Base-by-base conservation (phyloP, 2,888 invertebrate genomes). In the Agrypnus murinus region DNA sequence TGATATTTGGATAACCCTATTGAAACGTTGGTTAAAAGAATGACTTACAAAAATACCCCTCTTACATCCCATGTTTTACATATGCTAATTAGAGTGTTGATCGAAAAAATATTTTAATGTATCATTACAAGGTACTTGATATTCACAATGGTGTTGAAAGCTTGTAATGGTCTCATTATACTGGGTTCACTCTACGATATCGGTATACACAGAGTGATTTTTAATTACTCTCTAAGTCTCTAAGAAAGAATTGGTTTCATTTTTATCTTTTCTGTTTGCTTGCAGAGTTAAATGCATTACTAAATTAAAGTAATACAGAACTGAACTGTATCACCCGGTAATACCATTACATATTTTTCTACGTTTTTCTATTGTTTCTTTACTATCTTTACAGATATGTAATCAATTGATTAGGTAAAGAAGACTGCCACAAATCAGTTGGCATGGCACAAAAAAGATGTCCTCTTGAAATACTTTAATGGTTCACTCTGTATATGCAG, bases 71-170 rank as follows among this genome's bases (percentile, higher is more conserved):
- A 31, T 60, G 65, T 69, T 67, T 67, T 68, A 65, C 73, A 73
- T 74, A 74, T 74, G 74, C 71, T 71, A 74, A 73, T 73, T 65
- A 55, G 12, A 55, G 59, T 59, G 64, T 66, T 63, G 66, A 73
- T 72, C 46, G 68, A 71, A 75, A 75, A 75, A 73, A 65, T 69
- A 69, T 72, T 71, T 75, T 69, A 74, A 74, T 69, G 65, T 53
- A 64, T 71, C 71, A 69, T 72, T 72, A 65, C 64, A 65, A 63
- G 69, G 64, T 74, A 71, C 71, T 74, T 72, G 68, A 71, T 70
- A 73, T 74, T 71, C 72, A 74, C 64, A 68, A 66, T 55, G 57
- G 69, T 70, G 75, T 70, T 75, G 74, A 74, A 73, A 67, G 74
- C 68, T 67, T 72, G 65, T 72, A 73, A 71, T 73, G 69, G 65